Conservation (phyloP, 2,797 vertebrate species). For the Chrosomus eos region DNA sequence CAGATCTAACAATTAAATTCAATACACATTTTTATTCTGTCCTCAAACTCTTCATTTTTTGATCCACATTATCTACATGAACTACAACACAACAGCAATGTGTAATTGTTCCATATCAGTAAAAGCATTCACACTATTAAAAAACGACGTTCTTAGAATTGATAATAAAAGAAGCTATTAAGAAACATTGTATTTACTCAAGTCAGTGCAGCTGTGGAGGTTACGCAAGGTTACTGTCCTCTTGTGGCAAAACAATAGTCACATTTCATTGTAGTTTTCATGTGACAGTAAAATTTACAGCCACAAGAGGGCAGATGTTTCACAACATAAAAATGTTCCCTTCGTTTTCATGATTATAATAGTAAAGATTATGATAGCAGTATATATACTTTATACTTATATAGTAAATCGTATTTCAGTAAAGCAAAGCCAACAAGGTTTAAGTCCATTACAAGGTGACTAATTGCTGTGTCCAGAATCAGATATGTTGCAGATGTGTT, state of each 20-base stretch:
- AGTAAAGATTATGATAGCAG: neutral
- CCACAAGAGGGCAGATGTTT: slow-evolving; percentile 18
- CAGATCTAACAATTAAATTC: neutral
- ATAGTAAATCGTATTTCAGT: too few species aligned
- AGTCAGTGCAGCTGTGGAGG: neutral
- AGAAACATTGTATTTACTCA: neutral
- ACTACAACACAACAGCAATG: neutral
- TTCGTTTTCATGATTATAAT: too few species aligned
- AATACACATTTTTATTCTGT: neutral
- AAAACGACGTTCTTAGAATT: neutral
- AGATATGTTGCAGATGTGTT: neutral
- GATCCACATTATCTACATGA: neutral
- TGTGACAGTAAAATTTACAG: neutral
- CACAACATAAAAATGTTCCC: neutral
- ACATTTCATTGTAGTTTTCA: neutral
- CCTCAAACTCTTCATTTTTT: neutral
- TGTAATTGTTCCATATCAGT: neutral
- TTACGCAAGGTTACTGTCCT: slow-evolving; percentile 21
- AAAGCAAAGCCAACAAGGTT: too few species aligned
- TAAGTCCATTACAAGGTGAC: too few species aligned
- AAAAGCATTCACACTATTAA: neutral
- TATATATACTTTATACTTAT: too few species aligned
- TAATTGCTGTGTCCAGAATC: too few species aligned
- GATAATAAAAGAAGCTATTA: neutral
- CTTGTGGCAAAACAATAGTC: neutral